phyloP scores from a whole-genome alignment of 2,797 vertebrate genomes.

The Leptodactylus fallax region DNA sequence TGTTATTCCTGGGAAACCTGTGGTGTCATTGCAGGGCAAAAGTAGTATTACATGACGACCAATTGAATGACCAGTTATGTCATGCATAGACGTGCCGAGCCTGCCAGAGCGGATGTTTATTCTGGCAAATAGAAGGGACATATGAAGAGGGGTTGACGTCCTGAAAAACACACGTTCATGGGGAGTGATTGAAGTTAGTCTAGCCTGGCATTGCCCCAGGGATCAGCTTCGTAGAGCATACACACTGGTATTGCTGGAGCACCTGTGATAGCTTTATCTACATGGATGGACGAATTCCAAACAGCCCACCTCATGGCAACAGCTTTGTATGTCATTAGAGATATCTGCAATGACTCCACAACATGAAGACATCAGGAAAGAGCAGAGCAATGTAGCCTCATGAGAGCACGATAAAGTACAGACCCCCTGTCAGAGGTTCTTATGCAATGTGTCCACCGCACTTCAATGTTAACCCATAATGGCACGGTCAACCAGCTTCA shows the following conservation, averaged over 20 bases:
- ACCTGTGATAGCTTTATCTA: not conserved
- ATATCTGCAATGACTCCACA: not conserved
- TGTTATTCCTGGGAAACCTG: no score
- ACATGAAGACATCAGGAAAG: not conserved
- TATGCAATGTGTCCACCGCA: not conserved
- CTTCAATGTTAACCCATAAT: not conserved
- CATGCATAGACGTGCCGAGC: no score
- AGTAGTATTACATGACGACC: no score
- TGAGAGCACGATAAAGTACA: not conserved
- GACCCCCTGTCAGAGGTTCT: not conserved
- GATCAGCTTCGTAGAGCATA: not conserved
- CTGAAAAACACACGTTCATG: no score
- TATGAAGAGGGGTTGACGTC: no score
- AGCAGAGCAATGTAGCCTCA: not conserved
- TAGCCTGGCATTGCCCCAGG: no score
- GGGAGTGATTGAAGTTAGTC: no score
- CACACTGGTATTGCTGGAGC: not conserved
- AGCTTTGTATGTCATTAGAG: not conserved
- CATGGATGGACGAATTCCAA: no score
- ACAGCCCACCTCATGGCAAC: not conserved
- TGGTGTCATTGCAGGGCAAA: no score
- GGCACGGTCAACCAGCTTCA: not conserved
- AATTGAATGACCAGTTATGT: no score
- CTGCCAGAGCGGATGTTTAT: no score
- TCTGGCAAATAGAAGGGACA: no score